Evolutionary conservation across 1,140 invertebrate genomes (phyloP), one percentile per base, ranked within the genome.

Genomic region (Drosophila asahinai): DNA sequence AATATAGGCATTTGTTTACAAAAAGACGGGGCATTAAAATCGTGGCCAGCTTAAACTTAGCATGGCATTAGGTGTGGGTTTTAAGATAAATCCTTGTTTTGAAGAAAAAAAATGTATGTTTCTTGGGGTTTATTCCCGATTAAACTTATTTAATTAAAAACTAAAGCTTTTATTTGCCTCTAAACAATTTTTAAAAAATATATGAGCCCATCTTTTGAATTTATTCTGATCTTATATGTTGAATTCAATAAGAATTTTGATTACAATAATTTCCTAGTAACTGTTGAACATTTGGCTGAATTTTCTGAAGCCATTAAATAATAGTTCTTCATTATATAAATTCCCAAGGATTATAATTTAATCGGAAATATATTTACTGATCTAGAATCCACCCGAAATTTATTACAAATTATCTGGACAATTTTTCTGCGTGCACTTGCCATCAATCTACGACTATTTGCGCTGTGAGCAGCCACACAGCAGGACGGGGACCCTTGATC

Each of bases 361-460:
- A 9, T 8, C 3, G 14, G 7, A 36, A 2, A 22, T 14, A 1
- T 15, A n/a, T 22, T 22, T 55, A 15, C 19, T 38, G 19, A 11
- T 57, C 30, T 5, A 6, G 6, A 57, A 36, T n/a, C 15, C 8
- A 12, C 0, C 5, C 3, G 15, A 7, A 1, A 57, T 19, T 15
- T 60, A 14, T 12, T n/a, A 43, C 38, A 17, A 19, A 42, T 65
- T 22, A 62, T n/a, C 14, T 42, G 57, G 12, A 14, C 1, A 5
- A 67, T 67, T 38, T 38, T 22, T 17, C 63, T 38, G 12, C 2
- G 63, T 70, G 61, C 61, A 47, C 33, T 48, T 9, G 25, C 66
- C 70, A 71, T 43, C 66, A 71, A 60, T 71, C 47, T 30, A 49
- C 67, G 48, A 47, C 52, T 60, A 51, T 72, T 73, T 73, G 40